phyloP scores from a whole-genome alignment of 2,888 invertebrate species.

The Microctonus aethiopoides region DNA sequence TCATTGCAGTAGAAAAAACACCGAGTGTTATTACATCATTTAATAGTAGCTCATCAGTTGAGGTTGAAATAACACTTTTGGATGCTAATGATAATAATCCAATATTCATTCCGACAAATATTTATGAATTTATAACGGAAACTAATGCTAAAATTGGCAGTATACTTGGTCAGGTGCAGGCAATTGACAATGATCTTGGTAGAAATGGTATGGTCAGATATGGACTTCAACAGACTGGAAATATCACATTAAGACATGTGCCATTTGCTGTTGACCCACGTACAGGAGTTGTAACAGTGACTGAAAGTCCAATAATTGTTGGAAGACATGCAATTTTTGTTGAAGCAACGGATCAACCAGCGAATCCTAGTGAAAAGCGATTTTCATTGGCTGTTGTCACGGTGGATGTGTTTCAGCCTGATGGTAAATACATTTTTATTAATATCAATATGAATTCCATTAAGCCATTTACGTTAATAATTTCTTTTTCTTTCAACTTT shows the following conservation, averaged over 20 bases:
- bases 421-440: conserved; percentile 44
- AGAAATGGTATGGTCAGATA: conserved; percentile 82
- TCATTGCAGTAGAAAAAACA: conserved; percentile 82
- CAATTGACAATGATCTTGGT: conserved; percentile 84
- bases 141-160: conserved; percentile 77
- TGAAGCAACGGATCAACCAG: conserved; percentile 85
- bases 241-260: conserved; percentile 73
- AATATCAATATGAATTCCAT: conserved; percentile 3
- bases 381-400: conserved; percentile 88
- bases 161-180: conserved; percentile 82
- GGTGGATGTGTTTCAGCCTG: conserved; percentile 76
- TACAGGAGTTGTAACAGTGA: conserved; percentile 76
- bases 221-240: conserved; percentile 77
- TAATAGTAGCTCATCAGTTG: conserved; percentile 71
- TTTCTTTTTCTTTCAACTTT: background rate
- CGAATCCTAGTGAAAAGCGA: conserved; percentile 84
- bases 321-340: conserved; percentile 85
- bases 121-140: conserved; percentile 81
- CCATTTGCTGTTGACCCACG: conserved; percentile 80
- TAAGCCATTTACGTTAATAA: background rate
- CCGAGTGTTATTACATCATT: conserved; percentile 73
- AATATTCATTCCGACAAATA: conserved; percentile 83
- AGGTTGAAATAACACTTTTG: conserved; percentile 83
- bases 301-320: conserved; percentile 74
- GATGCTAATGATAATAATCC: conserved; percentile 95